These are phyloP conservation scores for Podarcis cretensis DNA, from an alignment of 2,113 vertebrate genomes.

Conservation along the genomic window DNA sequence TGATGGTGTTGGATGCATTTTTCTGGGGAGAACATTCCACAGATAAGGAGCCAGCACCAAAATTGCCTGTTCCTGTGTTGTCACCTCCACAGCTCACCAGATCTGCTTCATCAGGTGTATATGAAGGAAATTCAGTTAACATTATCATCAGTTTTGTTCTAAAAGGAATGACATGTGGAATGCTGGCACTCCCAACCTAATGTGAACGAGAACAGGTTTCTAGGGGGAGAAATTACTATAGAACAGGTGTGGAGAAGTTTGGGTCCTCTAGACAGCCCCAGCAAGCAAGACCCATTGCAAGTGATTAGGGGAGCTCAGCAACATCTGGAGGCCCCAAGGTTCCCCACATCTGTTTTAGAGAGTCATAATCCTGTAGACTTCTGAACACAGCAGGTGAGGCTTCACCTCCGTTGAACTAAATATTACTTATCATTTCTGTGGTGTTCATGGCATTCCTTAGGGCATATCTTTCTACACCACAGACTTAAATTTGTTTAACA, in stretches of 20 bases:
- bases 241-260: no score
- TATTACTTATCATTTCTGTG: not conserved
- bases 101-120: not conserved
- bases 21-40: no score
- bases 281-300: no score
- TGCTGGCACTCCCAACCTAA: not conserved
- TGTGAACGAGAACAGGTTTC: not conserved
- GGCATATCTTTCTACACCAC: not conserved
- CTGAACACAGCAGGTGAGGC: not conserved
- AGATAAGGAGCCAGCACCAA: no score
- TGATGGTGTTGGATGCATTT: no score
- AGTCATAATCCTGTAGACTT: not conserved
- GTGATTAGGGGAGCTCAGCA: no score
- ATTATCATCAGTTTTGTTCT: not conserved
- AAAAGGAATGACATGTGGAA: not conserved
- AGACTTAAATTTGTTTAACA: not conserved
- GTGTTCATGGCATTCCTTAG: not conserved
- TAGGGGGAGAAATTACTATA: not conserved
- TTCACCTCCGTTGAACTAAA: not conserved
- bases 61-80: no score
- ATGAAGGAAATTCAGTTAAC: not conserved
- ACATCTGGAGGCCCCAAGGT: no score
- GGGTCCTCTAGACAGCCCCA: no score
- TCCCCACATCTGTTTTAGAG: not conserved
- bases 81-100: no score